Percentiles rank a stretch among this genome's conserved stretches.
Conservation (phyloP, 2,888 invertebrate genomes). For the Pterobdella sp. region DNA sequence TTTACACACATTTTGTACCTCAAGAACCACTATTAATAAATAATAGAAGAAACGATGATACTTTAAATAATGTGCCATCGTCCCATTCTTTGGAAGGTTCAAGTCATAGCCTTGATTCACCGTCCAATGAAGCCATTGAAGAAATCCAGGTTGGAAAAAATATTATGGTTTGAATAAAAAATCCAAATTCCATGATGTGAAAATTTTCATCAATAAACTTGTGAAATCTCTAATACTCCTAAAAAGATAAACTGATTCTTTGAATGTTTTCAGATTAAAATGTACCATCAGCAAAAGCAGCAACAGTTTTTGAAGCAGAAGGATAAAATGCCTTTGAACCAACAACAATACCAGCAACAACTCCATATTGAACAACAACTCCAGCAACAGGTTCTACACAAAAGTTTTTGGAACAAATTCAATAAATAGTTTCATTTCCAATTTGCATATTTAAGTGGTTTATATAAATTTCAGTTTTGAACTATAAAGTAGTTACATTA, state of each 20-base stretch:
- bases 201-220: too few species aligned
- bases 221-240: too few species aligned
- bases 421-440: too few species aligned
- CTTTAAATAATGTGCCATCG: not conserved
- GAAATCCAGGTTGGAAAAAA: not conserved
- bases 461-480: too few species aligned
- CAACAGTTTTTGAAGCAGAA: constrained; percentile 19
- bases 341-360: constrained; percentile 8
- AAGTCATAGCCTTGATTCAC: not conserved
- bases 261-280: not conserved
- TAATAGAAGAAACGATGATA: not conserved
- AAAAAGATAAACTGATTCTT: too few species aligned
- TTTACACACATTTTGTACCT: too few species aligned
- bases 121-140: constrained; percentile 6
- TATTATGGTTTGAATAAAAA: not conserved
- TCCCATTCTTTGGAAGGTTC: constrained; percentile 8
- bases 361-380: constrained; percentile 15
- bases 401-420: too few species aligned
- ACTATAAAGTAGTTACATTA: too few species aligned
- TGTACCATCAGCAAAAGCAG: constrained; percentile 15
- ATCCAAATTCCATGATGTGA: not conserved
- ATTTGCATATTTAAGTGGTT: too few species aligned
- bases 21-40: not conserved
- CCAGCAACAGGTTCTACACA: constrained; percentile 11
- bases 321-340: too few species aligned